phyloP scores from a whole-genome alignment of 2,888 invertebrate species.

The Falcaria lacertinaria region DNA sequence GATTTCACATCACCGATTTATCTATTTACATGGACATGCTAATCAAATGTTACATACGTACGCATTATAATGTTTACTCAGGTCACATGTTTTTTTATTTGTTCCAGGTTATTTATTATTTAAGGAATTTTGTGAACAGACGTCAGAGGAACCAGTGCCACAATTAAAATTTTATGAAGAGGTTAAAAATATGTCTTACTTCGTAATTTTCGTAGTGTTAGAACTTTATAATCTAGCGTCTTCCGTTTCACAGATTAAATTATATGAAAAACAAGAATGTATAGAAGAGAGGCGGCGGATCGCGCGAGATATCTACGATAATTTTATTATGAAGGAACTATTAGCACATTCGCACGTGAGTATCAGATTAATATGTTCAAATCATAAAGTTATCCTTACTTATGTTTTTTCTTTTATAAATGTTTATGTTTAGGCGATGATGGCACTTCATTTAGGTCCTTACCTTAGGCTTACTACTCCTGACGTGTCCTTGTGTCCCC shows the following conservation, averaged over 20 bases:
- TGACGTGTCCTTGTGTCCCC: too few species aligned
- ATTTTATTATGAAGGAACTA: conserved; percentile 99
- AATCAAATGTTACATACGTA: conserved; percentile 18
- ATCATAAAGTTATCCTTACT: not conserved
- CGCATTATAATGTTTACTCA: conserved; percentile 18
- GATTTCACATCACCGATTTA: conserved; percentile 13
- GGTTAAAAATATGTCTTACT: conserved; percentile 77
- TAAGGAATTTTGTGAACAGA: conserved; percentile 99
- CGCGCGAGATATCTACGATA: conserved; percentile 98
- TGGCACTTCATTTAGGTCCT: not conserved
- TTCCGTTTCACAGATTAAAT: conserved; percentile 91
- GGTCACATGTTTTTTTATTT: conserved; percentile 28
- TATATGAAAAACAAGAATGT: conserved; percentile 98
- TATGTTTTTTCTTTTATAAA: too few species aligned
- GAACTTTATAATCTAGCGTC: conserved; percentile 10
- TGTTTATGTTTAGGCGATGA: too few species aligned
- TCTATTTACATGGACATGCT: conserved; percentile 13
- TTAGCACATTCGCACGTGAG: conserved; percentile 98
- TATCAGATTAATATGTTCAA: conserved; percentile 28
- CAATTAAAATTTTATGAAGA: conserved; percentile 99
- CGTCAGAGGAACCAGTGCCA: conserved; percentile 97
- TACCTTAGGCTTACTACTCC: too few species aligned
- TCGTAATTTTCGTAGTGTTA: not conserved
- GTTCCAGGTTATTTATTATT: conserved; percentile 97
- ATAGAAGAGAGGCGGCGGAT: conserved; percentile 96